Percentiles rank a stretch among this genome's conserved stretches.
phyloP scores from a whole-genome alignment of 2,113 vertebrate species.

The Ochotona princeps region DNA sequence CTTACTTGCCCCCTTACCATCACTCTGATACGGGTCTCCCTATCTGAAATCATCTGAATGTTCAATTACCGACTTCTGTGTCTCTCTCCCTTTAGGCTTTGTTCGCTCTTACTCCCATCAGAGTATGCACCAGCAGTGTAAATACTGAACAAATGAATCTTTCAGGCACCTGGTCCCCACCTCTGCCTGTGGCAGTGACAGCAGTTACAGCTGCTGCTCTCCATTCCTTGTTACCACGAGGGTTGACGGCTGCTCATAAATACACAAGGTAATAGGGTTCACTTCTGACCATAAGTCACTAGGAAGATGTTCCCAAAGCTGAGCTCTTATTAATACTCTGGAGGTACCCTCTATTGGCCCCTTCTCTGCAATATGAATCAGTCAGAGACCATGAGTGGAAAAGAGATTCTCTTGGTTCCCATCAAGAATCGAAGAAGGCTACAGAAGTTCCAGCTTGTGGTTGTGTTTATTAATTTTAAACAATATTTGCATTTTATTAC shows the following conservation, averaged over 20 bases:
- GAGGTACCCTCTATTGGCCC: not conserved
- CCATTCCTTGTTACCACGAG: no score
- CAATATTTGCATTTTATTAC: not conserved
- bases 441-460: no score
- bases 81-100: not conserved
- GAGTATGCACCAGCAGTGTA: not conserved
- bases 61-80: not conserved
- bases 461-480: not conserved
- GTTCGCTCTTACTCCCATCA: not conserved
- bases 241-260: not conserved
- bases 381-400: not conserved
- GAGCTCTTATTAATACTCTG: not conserved
- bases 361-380: not conserved
- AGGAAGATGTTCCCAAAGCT: not conserved
- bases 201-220: not conserved
- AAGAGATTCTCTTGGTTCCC: conserved; percentile 11
- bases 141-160: not conserved
- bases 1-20: not conserved
- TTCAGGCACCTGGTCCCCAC: not conserved
- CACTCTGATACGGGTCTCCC: not conserved
- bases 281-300: not conserved
- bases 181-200: not conserved
- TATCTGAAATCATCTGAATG: conserved; percentile 1
- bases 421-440: not conserved
- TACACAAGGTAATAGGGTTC: not conserved